These are phyloP conservation scores for Sebastes oblongus DNA, from an alignment of 2,797 vertebrate species.

Conservation along the genomic window DNA sequence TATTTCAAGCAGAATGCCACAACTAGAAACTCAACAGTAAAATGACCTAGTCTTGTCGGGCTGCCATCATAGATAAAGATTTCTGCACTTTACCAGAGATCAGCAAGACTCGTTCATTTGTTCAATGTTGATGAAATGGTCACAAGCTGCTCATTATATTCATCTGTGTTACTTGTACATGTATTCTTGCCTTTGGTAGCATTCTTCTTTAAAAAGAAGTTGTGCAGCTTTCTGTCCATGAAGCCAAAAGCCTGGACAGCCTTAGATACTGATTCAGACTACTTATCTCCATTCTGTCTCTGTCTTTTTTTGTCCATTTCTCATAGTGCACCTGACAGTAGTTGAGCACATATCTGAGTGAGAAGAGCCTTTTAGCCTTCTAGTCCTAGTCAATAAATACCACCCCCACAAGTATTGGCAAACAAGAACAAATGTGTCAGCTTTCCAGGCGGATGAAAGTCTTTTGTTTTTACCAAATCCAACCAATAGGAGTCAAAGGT, in stretches of 20 bases:
- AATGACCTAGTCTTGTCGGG: fast-evolving
- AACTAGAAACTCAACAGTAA: not conserved
- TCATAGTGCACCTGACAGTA: not conserved
- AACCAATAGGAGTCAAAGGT: not conserved
- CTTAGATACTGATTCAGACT: not conserved
- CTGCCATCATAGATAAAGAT: not conserved
- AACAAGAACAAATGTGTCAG: not conserved
- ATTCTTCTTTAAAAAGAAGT: not conserved
- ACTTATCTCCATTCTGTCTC: not conserved
- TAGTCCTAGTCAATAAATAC: not conserved
- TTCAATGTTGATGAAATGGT: not conserved
- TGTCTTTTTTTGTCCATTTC: not conserved
- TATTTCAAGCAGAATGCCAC: not conserved
- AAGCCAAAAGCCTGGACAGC: not conserved
- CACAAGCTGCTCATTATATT: not conserved
- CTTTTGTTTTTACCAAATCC: not conserved
- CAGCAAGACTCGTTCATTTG: not conserved
- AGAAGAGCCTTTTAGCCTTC: not conserved
- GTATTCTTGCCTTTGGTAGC: not conserved
- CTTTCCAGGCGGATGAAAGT: not conserved
- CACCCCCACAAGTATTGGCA: not conserved
- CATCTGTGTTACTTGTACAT: not conserved
- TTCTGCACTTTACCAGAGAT: not conserved
- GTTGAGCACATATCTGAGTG: not conserved
- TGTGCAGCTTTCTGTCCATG: not conserved